Percentiles rank a stretch among this genome's conserved stretches.
Conservation (phyloP, 2,888 invertebrate species). For the Bembecia ichneumoniformis region DNA sequence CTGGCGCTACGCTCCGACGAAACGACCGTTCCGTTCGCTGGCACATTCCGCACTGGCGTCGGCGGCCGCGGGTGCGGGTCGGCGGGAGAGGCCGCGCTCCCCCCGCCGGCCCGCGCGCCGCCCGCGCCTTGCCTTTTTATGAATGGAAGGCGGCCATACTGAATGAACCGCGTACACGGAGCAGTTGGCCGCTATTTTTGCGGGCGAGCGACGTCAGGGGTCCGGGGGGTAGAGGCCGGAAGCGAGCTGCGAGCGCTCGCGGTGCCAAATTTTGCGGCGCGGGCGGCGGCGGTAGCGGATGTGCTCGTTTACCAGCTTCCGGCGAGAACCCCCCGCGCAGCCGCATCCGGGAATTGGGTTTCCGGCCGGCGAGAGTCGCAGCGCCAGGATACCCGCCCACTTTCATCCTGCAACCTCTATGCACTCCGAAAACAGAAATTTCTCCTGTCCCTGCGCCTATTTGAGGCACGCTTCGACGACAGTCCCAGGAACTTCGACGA, state of each 20-base stretch:
- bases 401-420: slow-evolving; percentile 47
- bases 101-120: slow-evolving; percentile 61
- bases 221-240: slow-evolving; percentile 65
- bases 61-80: slow-evolving; percentile 62
- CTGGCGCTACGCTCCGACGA: slow-evolving; percentile 73
- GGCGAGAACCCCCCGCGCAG: slow-evolving; percentile 68
- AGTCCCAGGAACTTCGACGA: slow-evolving; percentile 18
- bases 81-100: slow-evolving; percentile 64
- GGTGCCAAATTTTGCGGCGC: slow-evolving; percentile 73
- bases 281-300: slow-evolving; percentile 66
- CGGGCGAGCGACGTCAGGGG: slow-evolving; percentile 59
- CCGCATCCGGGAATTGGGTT: slow-evolving; percentile 72
- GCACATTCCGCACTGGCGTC: slow-evolving; percentile 72
- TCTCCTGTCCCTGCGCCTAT: slow-evolving; percentile 9
- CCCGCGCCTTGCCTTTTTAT: slow-evolving; percentile 76
- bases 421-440: slow-evolving; percentile 12
- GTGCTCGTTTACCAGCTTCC: slow-evolving; percentile 71
- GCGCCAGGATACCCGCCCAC: slow-evolving; percentile 60
- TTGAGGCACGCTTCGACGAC: not conserved
- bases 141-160: slow-evolving; percentile 81
- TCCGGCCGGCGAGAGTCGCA: slow-evolving; percentile 66
- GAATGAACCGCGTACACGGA: slow-evolving; percentile 78
- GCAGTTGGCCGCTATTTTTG: slow-evolving; percentile 72
- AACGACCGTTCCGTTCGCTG: slow-evolving; percentile 73
- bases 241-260: slow-evolving; percentile 66